Evolutionary conservation across 2,113 vertebrate species (phyloP).

Genomic region (Ptyas mucosa): DNA sequence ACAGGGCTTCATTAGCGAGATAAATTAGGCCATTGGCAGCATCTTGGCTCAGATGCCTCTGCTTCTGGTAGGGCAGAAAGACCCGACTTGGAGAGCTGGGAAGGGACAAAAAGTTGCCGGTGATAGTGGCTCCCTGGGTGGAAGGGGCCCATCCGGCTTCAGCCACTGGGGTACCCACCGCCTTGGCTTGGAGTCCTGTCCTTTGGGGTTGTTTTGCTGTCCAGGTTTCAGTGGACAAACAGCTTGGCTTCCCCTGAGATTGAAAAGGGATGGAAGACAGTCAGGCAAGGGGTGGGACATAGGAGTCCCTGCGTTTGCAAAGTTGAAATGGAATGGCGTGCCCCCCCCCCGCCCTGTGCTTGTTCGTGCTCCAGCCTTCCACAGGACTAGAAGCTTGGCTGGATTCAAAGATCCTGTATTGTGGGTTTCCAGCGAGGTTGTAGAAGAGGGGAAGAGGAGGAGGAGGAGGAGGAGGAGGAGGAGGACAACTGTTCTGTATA

Average conservation of each 20-base stretch:
- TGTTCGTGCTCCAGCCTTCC: background rate
- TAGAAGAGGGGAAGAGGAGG: background rate
- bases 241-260: background rate
- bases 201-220: background rate
- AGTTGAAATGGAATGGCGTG: background rate
- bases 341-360: background rate
- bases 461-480: too few relatives aligned
- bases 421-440: background rate
- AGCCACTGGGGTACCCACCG: background rate
- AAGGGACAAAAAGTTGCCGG: background rate
- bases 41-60: background rate
- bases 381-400: background rate
- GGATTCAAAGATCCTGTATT: background rate
- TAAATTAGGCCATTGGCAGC: background rate
- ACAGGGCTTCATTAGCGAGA: slow-evolving; percentile 7
- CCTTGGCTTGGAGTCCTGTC: background rate
- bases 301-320: background rate
- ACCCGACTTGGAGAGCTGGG: background rate
- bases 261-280: background rate
- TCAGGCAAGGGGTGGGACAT: background rate
- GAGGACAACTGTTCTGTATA: background rate
- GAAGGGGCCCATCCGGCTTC: background rate
- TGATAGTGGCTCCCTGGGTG: background rate
- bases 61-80: background rate
- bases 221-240: background rate